These are phyloP conservation scores for Nothobranchius kuhntae DNA, from an alignment of 2,113 vertebrate genomes.

Conservation along the genomic window DNA sequence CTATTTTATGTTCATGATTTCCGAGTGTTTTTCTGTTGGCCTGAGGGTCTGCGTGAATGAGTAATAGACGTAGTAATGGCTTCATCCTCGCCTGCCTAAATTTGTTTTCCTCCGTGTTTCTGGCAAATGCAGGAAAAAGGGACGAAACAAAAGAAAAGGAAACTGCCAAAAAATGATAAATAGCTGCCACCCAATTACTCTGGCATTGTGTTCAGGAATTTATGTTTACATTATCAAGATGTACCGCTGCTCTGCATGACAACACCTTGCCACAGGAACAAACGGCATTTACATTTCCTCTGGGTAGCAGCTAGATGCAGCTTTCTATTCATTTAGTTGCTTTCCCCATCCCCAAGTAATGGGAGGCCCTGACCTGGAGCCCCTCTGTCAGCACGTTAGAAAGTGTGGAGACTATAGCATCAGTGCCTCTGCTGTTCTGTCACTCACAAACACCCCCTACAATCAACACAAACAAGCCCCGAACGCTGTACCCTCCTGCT, in stretches of 20 bases:
- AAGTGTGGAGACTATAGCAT: slow-evolving; percentile 61
- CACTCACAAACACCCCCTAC: slow-evolving; percentile 68
- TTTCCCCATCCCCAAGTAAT: slow-evolving; percentile 71
- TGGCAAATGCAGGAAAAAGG: slow-evolving; percentile 53
- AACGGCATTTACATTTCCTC: slow-evolving; percentile 76
- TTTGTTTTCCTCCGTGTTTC: slow-evolving; percentile 64
- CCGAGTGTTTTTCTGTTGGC: slow-evolving; percentile 69
- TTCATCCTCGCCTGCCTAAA: slow-evolving; percentile 66
- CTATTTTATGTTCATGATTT: slow-evolving; percentile 71
- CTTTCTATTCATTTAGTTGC: slow-evolving; percentile 68
- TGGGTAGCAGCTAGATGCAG: slow-evolving; percentile 56
- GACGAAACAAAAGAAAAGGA: slow-evolving; percentile 18
- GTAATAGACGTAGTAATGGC: slow-evolving; percentile 76
- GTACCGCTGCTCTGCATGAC: slow-evolving; percentile 63
- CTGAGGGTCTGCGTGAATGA: slow-evolving; percentile 68
- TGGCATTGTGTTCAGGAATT: slow-evolving; percentile 70
- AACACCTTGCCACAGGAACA: slow-evolving; percentile 70
- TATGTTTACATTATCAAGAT: slow-evolving; percentile 77
- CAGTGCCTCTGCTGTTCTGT: slow-evolving; percentile 59
- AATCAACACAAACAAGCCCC: slow-evolving; percentile 75
- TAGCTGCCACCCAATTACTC: slow-evolving; percentile 71
- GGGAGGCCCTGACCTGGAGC: slow-evolving; percentile 72
- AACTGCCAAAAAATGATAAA: slow-evolving; percentile 66
- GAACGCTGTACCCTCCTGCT: slow-evolving; percentile 46
- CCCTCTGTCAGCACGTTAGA: slow-evolving; percentile 75